Evolutionary conservation across 2,888 invertebrate species (phyloP).

Genomic region (Xanthostigma xanthostigma): DNA sequence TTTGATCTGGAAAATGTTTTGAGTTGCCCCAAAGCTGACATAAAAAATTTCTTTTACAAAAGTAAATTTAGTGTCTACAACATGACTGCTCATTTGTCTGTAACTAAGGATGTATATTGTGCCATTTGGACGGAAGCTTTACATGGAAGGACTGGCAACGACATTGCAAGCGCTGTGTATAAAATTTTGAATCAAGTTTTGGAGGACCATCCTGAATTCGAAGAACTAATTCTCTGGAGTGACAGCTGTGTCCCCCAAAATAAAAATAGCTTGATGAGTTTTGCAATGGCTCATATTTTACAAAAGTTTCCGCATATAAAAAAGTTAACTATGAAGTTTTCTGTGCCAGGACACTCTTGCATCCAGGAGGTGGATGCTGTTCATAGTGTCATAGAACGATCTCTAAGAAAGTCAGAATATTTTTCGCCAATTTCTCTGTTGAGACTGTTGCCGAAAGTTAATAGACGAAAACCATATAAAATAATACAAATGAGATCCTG

Average conservation of each 20-base stretch:
- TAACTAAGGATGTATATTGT: conserved; percentile 10
- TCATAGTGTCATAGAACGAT: neutral
- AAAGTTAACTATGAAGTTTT: neutral
- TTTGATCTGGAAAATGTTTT: too few species aligned
- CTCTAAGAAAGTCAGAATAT: neutral
- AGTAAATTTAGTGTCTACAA: too few species aligned
- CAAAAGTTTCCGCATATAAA: neutral
- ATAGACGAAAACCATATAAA: neutral
- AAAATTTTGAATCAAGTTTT: conserved; percentile 8
- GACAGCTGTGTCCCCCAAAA: conserved; percentile 14
- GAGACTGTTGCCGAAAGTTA: neutral
- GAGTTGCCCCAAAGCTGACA: too few species aligned
- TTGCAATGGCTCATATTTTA: conserved; percentile 10
- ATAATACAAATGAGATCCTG: too few species aligned
- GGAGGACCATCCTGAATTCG: conserved; percentile 7
- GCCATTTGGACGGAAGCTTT: conserved; percentile 10
- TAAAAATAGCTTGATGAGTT: conserved; percentile 9
- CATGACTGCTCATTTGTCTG: conserved; percentile 10
- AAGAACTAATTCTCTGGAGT: conserved; percentile 10
- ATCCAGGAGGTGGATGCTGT: conserved; percentile 1
- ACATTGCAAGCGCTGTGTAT: conserved; percentile 10
- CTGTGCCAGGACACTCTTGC: neutral
- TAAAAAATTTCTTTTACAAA: too few species aligned
- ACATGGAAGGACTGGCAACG: conserved; percentile 11
- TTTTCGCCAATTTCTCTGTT: neutral